Conservation (phyloP, 2,888 invertebrate species). For the Gerris lacustris region DNA sequence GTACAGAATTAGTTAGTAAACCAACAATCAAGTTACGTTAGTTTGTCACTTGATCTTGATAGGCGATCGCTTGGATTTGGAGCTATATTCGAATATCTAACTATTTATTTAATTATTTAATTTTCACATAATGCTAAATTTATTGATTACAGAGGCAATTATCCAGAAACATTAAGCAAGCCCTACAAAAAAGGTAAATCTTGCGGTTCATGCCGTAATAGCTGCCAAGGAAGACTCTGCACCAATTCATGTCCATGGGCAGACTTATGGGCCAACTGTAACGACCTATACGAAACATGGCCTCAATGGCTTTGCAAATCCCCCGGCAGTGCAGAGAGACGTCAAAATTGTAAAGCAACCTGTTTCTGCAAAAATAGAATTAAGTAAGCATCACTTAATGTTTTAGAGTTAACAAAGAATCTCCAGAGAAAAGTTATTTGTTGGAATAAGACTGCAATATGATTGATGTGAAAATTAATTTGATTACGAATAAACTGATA, state of each 20-base stretch:
- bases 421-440: no score
- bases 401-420: no score
- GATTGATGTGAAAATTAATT: no score
- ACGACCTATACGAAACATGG: slow-evolving; percentile 47
- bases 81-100: no score
- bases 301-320: slow-evolving; percentile 49
- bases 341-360: slow-evolving; percentile 54
- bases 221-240: slow-evolving; percentile 54
- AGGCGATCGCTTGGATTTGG: no score
- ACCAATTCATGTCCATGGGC: slow-evolving; percentile 56
- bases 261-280: slow-evolving; percentile 62
- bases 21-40: no score
- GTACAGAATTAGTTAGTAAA: no score
- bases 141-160: slow-evolving; percentile 52
- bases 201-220: slow-evolving; percentile 51
- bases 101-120: no score
- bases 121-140: no score
- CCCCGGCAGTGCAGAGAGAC: slow-evolving; percentile 43
- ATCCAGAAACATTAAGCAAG: slow-evolving; percentile 45
- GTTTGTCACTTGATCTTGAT: no score
- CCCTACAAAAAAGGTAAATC: slow-evolving; percentile 56
- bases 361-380: slow-evolving; percentile 45
- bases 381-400: neutral
- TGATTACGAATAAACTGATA: no score
- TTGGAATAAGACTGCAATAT: no score